Evolutionary conservation across 2,888 invertebrate species (phyloP), one percentile per base, ranked within the genome.

Genomic region (Caenorhabditis japonica): DNA sequence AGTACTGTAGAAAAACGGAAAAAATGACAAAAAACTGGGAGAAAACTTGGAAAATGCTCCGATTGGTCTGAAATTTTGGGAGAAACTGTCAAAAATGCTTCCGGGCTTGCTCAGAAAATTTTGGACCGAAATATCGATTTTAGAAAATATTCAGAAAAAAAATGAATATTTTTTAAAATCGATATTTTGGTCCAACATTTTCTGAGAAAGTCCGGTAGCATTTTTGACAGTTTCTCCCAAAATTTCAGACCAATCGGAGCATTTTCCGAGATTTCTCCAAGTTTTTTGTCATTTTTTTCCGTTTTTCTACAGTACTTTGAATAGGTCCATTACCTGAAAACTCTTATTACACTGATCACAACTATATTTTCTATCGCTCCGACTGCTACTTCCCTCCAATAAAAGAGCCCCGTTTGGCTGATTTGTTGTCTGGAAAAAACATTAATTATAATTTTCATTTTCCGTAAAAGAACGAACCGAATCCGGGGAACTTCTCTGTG

Each of bases 271-370:
- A n/a, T n/a, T n/a, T n/a, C n/a, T n/a, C n/a, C n/a, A n/a, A n/a
- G n/a, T n/a, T n/a, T n/a, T n/a, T n/a, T n/a, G n/a, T n/a, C n/a
- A n/a, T n/a, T n/a, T n/a, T n/a, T n/a, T n/a, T n/a, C n/a, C n/a
- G n/a, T n/a, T n/a, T n/a, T n/a, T n/a, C n/a, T n/a, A n/a, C n/a
- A n/a, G n/a, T n/a, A n/a, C n/a, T n/a, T n/a, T n/a, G n/a, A n/a
- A 15, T 15, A 10, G 1, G 10, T 25, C 13, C 1, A 52, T 10
- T 23, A 60, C 61, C 36, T 56, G 53, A 21, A 64, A 64, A 1
- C 55, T n/a, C 30, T 41, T 55, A 0, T n/a, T 0, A 21, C 64
- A 64, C 21, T 49, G 64, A 27, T 64, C 56, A 55, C 64, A 64
- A 13, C 47, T 39, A 19, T 23, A 64, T 19, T 53, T 41, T 39